Evolutionary conservation across 2,888 invertebrate genomes (phyloP), one percentile per base, ranked within the genome.

Genomic region (Luperina testacea): DNA sequence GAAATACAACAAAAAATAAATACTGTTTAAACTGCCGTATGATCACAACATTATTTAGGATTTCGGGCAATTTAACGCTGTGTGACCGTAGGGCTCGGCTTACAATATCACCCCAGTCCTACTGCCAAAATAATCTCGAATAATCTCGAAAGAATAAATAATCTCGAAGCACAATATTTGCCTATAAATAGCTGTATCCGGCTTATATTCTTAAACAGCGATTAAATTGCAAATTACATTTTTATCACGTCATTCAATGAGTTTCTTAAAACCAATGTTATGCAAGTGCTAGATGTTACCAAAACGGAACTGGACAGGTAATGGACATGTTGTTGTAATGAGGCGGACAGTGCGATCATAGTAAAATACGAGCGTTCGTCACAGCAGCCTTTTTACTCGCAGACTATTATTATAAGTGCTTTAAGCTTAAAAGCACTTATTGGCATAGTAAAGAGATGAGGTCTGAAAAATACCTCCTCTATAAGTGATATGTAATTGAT

Each of bases 211-310:
- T 38, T 48, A 63, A 27, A 64, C 13, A 65, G 24, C 45, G 17
- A 38, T 64, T 64, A 64, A 70, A 53, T 63, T 53, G 45, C 38
- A 64, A 69, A 63, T 69, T n/a, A 45, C 42, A 70, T 32, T 27
- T 53, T 38, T 27, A 24, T 24, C 38, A 57, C 27, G 80, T 79
- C 64, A 72, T 72, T 80, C 38, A 42, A 72, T 79, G 27, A 78
- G 53, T 71, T 71, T 78, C 45, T 63, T 70, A 63, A 63, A n/a
- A n/a, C 42, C 1, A 4, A n/a, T 0, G 63, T 72, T 78, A 79
- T 81, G 79, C 59, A 79, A 81, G 42, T 42, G 3, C 6, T 51
- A 42, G 9, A 64, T 59, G 80, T 64, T 64, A 64, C 57, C 38
- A 51, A 27, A 72, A 65, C 48, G 53, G 57, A 77, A 45, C 3